Base-by-base conservation (phyloP, 2,888 invertebrate species). In the Penaeus monodon region DNA sequence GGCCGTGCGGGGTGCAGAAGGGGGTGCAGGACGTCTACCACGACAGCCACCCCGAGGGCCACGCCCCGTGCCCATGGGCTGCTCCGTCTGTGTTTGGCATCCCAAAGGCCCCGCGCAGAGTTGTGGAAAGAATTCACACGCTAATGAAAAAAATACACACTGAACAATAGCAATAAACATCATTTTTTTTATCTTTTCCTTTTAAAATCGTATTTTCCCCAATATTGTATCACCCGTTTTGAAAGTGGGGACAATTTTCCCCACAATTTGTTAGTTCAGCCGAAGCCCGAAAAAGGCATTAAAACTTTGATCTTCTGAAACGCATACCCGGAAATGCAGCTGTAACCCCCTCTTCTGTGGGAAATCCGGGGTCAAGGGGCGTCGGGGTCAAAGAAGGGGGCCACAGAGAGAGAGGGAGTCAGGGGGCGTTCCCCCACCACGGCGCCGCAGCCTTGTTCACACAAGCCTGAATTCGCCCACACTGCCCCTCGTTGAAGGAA, bases 1-100 rank as follows among this genome's bases (percentile, higher is more conserved):
- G 29, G 79, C n/a, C 0, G 64, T 64, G 20, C 70, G 83, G 64
- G 73, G 68, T 27, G 64, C 64, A 80, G 73, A 44, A 79, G 80
- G 20, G 73, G 7, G 33, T 57, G 64, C 24, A 87, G 33, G 22
- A 73, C 86, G 63, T 73, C 83, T n/a, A 87, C 86, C 27, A 87
- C 66, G 20, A 74, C 22, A n/a, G 82, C 79, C 38, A 83, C 78
- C 7, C 86, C 86, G 6, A 65, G 6, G 27, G 70, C 79, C 63
- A 87, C 57, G 12, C 86, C 83, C 27, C 68, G 38, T 49, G 86
- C 14, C 82, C 27, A 29, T 57, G 57, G 49, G 63, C 33, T 74
- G 17, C 1, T 27, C n/a, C 33, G 63, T 1, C n/a, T 73, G 63
- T 73, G 33, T 2, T 17, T 20, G 7, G 82, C n/a, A 1, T 27